phyloP scores from a whole-genome alignment of 2,888 invertebrate genomes.

The Merodon equestris region DNA sequence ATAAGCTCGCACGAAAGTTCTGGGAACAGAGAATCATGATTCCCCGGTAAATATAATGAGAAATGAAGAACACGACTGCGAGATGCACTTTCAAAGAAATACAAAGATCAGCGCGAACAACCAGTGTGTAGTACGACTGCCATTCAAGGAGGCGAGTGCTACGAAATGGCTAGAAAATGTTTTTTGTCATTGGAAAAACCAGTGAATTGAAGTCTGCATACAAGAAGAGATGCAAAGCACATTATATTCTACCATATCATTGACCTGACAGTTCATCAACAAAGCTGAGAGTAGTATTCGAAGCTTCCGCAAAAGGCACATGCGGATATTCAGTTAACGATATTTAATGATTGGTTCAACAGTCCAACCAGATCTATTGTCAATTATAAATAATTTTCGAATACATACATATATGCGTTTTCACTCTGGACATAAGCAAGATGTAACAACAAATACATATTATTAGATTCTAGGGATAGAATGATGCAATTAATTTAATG shows the following conservation, averaged over 20 bases:
- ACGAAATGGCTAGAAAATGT: no score
- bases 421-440: neutral
- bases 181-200: neutral
- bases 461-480: no score
- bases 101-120: neutral
- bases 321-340: conserved; percentile 11
- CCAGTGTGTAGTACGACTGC: conserved; percentile 1
- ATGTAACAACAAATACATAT: no score
- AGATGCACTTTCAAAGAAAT: conserved; percentile 8
- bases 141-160: conserved; percentile 2
- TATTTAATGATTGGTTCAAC: conserved; percentile 13
- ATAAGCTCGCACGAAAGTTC: no score
- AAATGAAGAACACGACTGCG: conserved; percentile 22
- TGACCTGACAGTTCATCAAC: conserved; percentile 18
- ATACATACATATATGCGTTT: neutral
- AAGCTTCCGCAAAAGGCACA: conserved; percentile 1
- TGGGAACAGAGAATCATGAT: no score
- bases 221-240: neutral
- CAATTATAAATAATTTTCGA: neutral
- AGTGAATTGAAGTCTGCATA: no score
- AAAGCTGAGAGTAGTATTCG: conserved; percentile 16
- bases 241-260: conserved; percentile 6
- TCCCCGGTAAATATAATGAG: no score
- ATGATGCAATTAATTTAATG: no score
- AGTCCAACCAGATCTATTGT: conserved; percentile 12